These are phyloP conservation scores for Oncorhynchus clarkii DNA, from an alignment of 2,113 vertebrate genomes.

Conservation along the genomic window DNA sequence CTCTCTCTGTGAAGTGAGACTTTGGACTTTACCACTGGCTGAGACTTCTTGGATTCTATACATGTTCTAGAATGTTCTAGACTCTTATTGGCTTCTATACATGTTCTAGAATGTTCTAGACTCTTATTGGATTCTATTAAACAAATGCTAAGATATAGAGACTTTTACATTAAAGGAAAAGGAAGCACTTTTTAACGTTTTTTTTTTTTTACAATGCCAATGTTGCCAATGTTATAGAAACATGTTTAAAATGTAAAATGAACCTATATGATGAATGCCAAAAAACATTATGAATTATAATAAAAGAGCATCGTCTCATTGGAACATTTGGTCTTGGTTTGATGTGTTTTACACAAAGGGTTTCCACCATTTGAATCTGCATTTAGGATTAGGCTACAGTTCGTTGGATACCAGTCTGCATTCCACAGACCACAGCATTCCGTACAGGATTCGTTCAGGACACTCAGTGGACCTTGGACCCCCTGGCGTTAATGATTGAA, in stretches of 20 bases:
- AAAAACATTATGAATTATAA: constrained; percentile 65
- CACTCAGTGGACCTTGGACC: background rate
- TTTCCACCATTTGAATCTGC: background rate
- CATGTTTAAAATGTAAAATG: constrained; percentile 67
- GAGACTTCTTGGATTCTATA: no score
- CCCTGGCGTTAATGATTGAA: background rate
- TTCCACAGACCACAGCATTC: background rate
- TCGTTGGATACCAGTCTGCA: background rate
- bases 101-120: no score
- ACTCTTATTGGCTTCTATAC: no score
- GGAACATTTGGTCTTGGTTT: constrained; percentile 11
- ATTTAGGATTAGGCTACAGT: background rate
- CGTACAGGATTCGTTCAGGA: background rate
- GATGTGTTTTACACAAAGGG: background rate
- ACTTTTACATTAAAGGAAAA: constrained; percentile 48
- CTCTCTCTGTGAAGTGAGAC: no score
- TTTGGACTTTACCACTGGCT: no score
- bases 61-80: no score
- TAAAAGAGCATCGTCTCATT: constrained; percentile 68
- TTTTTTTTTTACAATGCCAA: constrained; percentile 44
- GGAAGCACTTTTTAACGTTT: constrained; percentile 59
- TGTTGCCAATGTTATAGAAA: constrained; percentile 28
- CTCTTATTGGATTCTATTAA: background rate
- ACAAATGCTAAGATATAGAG: constrained; percentile 24
- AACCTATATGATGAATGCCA: constrained; percentile 53